Base-by-base conservation (phyloP, 2,888 invertebrate genomes). In the Catonia carolina region DNA sequence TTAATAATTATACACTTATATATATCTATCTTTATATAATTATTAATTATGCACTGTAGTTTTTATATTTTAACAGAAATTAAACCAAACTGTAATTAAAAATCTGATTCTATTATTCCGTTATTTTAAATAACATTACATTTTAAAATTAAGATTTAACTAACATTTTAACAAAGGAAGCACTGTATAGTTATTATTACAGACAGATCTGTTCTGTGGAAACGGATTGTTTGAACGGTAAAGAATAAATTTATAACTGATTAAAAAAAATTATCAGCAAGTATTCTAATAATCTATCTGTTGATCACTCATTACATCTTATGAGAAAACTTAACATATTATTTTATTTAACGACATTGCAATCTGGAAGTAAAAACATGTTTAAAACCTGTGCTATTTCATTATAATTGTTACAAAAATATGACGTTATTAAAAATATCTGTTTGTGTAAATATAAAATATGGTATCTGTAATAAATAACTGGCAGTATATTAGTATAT, bases 391-490 rank as follows among this genome's bases (percentile, higher is more conserved):
- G 45, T 20, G 14, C 45, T 45, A 45, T 27, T 6, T 27, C 5
- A 27, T 45, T 22, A 45, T 45, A 20, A 45, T 27, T 6, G 22
- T 45, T 45, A 45, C 22, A 45, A 45, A 45, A 45, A 45, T 45
- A 45, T 18, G 18, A 23, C 27, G 14, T 45, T 20, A 18, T 45
- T 42, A 18, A 42, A 42, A n/a, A n/a, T 39, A 42, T 42, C 45
- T 23, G 23, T n/a, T 12, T 45, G 10, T 45, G 45, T 45, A 45
- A 45, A 45, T 45, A 45, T 45, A 45, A n/a, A n/a, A 45, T 45
- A 45, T 45, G 45, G 45, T 23, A 45, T 45, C 45, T 45, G 45
- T 45, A 45, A 45, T n/a, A n/a, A n/a, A n/a, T 45, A 45, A 45
- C 45, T 45, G 45, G 45, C 45, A 45, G 45, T 45, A 45, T 27